These are phyloP conservation scores for Falcaria lacertinaria DNA, from an alignment of 2,888 invertebrate genomes.

Conservation along the genomic window DNA sequence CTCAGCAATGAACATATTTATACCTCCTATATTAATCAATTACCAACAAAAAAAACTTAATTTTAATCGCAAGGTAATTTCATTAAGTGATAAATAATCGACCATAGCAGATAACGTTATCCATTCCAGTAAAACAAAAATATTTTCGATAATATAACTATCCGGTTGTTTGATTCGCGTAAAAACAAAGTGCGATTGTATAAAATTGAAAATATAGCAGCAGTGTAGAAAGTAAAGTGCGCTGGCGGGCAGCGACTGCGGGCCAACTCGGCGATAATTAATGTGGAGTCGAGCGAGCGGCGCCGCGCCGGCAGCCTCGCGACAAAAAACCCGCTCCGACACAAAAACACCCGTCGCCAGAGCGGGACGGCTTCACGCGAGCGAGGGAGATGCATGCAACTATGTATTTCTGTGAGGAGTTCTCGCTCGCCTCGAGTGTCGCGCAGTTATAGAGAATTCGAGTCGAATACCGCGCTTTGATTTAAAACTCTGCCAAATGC, in stretches of 20 bases:
- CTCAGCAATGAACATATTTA: conserved; percentile 13
- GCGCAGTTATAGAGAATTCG: conserved; percentile 66
- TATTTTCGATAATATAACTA: conserved; percentile 4
- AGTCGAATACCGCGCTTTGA: conserved; percentile 72
- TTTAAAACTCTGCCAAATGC: conserved; percentile 75
- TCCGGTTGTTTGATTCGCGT: conserved; percentile 8
- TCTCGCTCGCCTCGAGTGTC: conserved; percentile 71
- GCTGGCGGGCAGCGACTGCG: conserved; percentile 42
- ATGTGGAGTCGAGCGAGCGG: conserved; percentile 68
- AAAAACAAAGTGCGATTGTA: conserved; percentile 33
- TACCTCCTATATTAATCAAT: background rate
- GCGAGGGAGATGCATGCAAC: conserved; percentile 50
- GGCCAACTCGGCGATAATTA: conserved; percentile 74
- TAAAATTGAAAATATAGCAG: conserved; percentile 42
- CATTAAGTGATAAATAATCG: background rate
- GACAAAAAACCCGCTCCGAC: conserved; percentile 78
- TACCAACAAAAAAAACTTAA: background rate
- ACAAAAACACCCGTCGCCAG: conserved; percentile 73
- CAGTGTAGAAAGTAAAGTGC: conserved; percentile 75
- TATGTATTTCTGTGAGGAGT: conserved; percentile 74
- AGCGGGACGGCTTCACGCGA: conserved; percentile 48
- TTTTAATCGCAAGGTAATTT: background rate
- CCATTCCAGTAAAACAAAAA: background rate
- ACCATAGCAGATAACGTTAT: conserved; percentile 7
- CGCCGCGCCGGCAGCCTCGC: conserved; percentile 61